These are phyloP conservation scores for Scomber japonicus DNA, from an alignment of 2,113 vertebrate species.

Conservation along the genomic window DNA sequence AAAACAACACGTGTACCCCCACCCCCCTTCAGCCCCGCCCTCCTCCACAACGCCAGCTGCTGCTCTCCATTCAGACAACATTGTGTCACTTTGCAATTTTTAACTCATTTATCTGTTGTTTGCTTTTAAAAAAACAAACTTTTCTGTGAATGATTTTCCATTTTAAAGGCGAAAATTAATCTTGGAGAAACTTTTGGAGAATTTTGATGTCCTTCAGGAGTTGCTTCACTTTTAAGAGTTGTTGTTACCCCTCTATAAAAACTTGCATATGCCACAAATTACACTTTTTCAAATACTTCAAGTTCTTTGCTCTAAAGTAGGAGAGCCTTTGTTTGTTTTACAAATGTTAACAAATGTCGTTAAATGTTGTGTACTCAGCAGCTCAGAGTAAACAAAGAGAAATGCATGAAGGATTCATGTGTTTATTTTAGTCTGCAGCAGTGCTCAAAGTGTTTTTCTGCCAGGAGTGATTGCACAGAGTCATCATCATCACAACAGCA, in stretches of 20 bases:
- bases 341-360: not conserved
- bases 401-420: not conserved
- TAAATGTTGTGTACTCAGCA: constrained; percentile 1
- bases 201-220: not conserved
- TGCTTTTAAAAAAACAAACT: not conserved
- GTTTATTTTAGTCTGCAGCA: constrained; percentile 7
- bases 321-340: not conserved
- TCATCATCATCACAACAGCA: constrained; percentile 24
- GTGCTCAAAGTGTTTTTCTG: not conserved
- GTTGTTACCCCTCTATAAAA: not conserved
- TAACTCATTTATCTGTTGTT: not conserved
- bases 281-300: not conserved
- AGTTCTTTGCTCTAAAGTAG: not conserved
- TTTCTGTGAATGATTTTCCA: not conserved
- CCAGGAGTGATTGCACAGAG: not conserved
- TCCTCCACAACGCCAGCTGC: constrained; percentile 9
- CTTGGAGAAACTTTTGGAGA: not conserved
- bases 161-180: not conserved
- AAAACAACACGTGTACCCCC: constrained; percentile 52
- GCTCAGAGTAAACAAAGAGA: constrained; percentile 4
- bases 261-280: not conserved
- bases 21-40: not conserved
- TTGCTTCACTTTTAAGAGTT: not conserved
- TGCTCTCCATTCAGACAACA: constrained; percentile 11
- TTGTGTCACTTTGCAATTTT: not conserved